Evolutionary conservation across 2,888 invertebrate genomes (phyloP), one percentile per base, ranked within the genome.

Genomic region (Plemyria rubiginata): DNA sequence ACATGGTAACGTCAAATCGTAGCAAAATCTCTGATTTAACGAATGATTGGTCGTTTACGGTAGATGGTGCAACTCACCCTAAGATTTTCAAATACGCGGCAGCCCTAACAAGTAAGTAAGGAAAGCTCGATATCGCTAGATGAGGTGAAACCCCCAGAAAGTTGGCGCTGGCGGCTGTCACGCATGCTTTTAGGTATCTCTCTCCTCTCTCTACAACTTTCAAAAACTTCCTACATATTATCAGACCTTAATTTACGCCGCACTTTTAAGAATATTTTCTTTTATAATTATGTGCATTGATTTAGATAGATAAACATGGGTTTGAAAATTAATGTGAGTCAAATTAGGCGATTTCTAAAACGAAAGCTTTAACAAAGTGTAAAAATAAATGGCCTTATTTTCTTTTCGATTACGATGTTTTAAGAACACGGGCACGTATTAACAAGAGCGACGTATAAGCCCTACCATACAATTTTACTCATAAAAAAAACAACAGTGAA

Each of bases 121-220:
- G 90, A 91, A 91, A 91, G 91, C 90, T 90, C 80, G 77, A 79
- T 81, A 81, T 78, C 76, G 71, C 81, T 78, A 73, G 79, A 87
- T 82, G 86, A 72, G 79, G 89, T 85, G 88, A 88, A 87, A 90
- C 86, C 82, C 83, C 83, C 86, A 83, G 77, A 78, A 77, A 82
- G 79, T 76, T 70, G 68, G 71, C 71, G 65, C 60, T 53, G 53
- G 70, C 75, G 62, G 73, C 75, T 77, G 79, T 82, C 83, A 84
- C 82, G 79, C 79, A 79, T 78, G 76, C 78, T 78, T 81, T 81
- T 80, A 80, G 67, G 68, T 69, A 66, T 60, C 57, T 61, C 57
- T 61, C 49, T 66, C 45, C 54, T 60, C 62, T 60, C 60, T 67
- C 55, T 64, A 67, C 70, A 69, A 74, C 71, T 73, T 73, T 71